These are phyloP conservation scores for Pediacus dermestoides DNA, from an alignment of 2,888 invertebrate species.

Conservation along the genomic window DNA sequence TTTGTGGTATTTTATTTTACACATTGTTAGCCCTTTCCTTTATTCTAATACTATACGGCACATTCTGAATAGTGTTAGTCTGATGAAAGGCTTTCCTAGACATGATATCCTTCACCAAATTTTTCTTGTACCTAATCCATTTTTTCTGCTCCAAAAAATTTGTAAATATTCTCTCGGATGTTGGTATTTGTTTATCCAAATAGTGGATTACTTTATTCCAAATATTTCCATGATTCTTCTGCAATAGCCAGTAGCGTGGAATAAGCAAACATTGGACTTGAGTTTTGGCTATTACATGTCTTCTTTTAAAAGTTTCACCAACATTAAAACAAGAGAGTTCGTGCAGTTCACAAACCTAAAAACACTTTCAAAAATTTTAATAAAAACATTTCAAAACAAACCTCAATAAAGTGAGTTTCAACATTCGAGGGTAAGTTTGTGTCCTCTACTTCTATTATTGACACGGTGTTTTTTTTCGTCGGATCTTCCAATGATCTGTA, in stretches of 20 bases:
- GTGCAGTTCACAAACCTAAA: slow-evolving; percentile 54
- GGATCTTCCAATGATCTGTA: too few relatives aligned
- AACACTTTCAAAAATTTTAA: slow-evolving; percentile 41
- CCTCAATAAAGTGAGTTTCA: slow-evolving; percentile 50
- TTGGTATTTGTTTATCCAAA: slow-evolving; percentile 59
- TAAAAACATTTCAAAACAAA: slow-evolving; percentile 39
- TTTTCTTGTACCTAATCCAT: slow-evolving; percentile 56
- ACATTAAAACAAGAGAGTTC: slow-evolving; percentile 66
- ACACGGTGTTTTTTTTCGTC: too few relatives aligned
- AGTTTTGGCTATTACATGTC: slow-evolving; percentile 63
- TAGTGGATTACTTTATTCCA: slow-evolving; percentile 63
- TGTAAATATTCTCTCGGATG: slow-evolving; percentile 55
- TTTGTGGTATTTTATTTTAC: background rate
- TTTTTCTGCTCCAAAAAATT: slow-evolving; percentile 54
- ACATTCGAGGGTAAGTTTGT: slow-evolving; percentile 27
- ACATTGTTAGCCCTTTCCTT: slow-evolving; percentile 45
- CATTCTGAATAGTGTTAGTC: slow-evolving; percentile 59
- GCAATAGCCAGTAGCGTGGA: slow-evolving; percentile 67
- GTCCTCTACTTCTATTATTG: background rate
- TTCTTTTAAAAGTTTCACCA: slow-evolving; percentile 62
- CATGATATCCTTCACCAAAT: slow-evolving; percentile 53
- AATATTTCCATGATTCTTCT: slow-evolving; percentile 62
- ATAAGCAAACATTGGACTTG: slow-evolving; percentile 64
- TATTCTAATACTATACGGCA: slow-evolving; percentile 63
- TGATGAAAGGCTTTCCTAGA: slow-evolving; percentile 53